Evolutionary conservation across 2,888 invertebrate genomes (phyloP).

Genomic region (Melanostoma mellinum): DNA sequence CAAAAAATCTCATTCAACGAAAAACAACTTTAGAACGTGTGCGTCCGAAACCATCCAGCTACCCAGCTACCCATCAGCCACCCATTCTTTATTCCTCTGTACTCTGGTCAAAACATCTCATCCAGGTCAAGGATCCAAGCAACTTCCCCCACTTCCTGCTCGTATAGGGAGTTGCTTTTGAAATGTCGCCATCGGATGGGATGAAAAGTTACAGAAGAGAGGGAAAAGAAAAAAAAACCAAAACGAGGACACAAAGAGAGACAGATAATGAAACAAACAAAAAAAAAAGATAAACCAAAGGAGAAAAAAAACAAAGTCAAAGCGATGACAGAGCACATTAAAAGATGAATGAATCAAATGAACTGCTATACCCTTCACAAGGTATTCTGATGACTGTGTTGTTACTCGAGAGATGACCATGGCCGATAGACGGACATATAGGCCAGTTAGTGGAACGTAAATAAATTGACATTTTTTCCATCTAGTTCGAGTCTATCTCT

Average conservation of each 20-base stretch:
- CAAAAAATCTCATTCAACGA: slow-evolving; percentile 48
- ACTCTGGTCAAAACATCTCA: slow-evolving; percentile 59
- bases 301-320: slow-evolving; percentile 59
- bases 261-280: slow-evolving; percentile 21
- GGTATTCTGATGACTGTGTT: not conserved
- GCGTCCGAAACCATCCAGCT: slow-evolving; percentile 51
- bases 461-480: slow-evolving; percentile 35
- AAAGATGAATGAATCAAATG: slow-evolving; percentile 67
- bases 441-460: slow-evolving; percentile 11
- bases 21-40: slow-evolving; percentile 47
- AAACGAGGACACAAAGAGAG: slow-evolving; percentile 33
- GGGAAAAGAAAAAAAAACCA: slow-evolving; percentile 21
- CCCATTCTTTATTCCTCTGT: slow-evolving; percentile 4
- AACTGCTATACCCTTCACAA: slow-evolving; percentile 3
- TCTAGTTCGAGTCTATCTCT: not conserved
- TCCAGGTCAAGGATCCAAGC: slow-evolving; percentile 65
- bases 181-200: slow-evolving; percentile 45
- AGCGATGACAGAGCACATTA: slow-evolving; percentile 70
- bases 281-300: slow-evolving; percentile 12
- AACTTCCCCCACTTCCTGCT: slow-evolving; percentile 55
- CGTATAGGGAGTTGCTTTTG: slow-evolving; percentile 44
- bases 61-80: slow-evolving; percentile 3
- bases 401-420: slow-evolving; percentile 26
- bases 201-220: not conserved
- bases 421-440: slow-evolving; percentile 29